Percentiles rank a stretch among this genome's conserved stretches.
Evolutionary conservation across 1,140 invertebrate species (phyloP).

Genomic region (Drosophila grimshawi): DNA sequence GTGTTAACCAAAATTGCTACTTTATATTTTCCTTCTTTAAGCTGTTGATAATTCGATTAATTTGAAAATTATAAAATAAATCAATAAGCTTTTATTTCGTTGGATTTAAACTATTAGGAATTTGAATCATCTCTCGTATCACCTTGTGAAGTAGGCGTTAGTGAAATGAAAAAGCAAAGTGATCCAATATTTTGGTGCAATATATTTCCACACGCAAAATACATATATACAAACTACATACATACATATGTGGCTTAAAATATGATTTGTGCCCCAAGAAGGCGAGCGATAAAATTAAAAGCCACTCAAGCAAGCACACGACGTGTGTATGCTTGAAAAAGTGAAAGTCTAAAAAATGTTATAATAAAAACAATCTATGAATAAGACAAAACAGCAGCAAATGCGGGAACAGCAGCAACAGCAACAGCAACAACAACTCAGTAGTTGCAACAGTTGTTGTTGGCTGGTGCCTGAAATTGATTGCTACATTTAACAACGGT

Average conservation of each 20-base stretch:
- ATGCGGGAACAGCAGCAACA: slow-evolving; percentile 1
- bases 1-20: no score
- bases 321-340: slow-evolving; percentile 44
- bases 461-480: slow-evolving; percentile 57
- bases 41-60: no score
- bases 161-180: background rate
- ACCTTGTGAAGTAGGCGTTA: slow-evolving; percentile 3
- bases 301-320: slow-evolving; percentile 30
- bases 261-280: slow-evolving; percentile 29
- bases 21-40: no score
- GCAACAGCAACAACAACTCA: slow-evolving; percentile 10
- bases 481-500: slow-evolving; percentile 77
- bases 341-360: slow-evolving; percentile 71
- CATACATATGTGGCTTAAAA: slow-evolving; percentile 11
- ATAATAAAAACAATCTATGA: slow-evolving; percentile 64
- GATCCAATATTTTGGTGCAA: slow-evolving; percentile 20
- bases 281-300: slow-evolving; percentile 56
- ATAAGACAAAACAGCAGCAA: slow-evolving; percentile 26
- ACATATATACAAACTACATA: background rate
- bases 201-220: slow-evolving; percentile 19
- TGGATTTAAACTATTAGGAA: no score
- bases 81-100: no score
- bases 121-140: no score
- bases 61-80: no score
- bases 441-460: slow-evolving; percentile 49